Conservation (phyloP, 2,888 invertebrate genomes). For the Diabrotica balteata region DNA sequence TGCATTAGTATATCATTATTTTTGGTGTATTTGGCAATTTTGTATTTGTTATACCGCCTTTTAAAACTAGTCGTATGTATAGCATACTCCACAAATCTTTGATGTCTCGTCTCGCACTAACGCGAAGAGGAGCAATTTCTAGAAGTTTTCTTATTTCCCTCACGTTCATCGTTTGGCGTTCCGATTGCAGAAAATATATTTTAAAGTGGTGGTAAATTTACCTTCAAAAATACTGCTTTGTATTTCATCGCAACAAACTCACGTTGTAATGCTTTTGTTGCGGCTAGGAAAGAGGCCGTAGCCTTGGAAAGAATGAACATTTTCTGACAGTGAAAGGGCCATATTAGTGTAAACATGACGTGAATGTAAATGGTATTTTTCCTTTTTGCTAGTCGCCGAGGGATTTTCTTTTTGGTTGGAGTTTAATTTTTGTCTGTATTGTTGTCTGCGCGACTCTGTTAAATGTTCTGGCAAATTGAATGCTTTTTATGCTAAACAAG, state of each 20-base stretch:
- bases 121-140: too few species aligned
- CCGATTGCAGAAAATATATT: conserved; percentile 51
- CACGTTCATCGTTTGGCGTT: conserved; percentile 35
- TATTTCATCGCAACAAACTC: conserved; percentile 38
- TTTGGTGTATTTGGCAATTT: too few species aligned
- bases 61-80: too few species aligned
- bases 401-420: conserved; percentile 1
- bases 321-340: conserved; percentile 30
- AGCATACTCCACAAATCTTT: too few species aligned
- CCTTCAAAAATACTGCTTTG: conserved; percentile 50
- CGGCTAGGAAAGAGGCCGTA: conserved; percentile 29
- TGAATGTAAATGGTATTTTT: conserved; percentile 23
- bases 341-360: conserved; percentile 35
- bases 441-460: not conserved
- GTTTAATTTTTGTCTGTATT: conserved; percentile 5
- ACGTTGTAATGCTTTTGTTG: conserved; percentile 38
- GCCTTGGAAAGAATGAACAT: conserved; percentile 34
- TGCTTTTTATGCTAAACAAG: too few species aligned
- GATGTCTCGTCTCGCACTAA: too few species aligned
- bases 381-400: not conserved
- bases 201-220: conserved; percentile 52
- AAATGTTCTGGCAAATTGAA: not conserved
- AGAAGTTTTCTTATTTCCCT: conserved; percentile 2
- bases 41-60: too few species aligned
- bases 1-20: too few species aligned